These are phyloP conservation scores for Volucella bombylans DNA, from an alignment of 2,888 invertebrate species.

Conservation along the genomic window DNA sequence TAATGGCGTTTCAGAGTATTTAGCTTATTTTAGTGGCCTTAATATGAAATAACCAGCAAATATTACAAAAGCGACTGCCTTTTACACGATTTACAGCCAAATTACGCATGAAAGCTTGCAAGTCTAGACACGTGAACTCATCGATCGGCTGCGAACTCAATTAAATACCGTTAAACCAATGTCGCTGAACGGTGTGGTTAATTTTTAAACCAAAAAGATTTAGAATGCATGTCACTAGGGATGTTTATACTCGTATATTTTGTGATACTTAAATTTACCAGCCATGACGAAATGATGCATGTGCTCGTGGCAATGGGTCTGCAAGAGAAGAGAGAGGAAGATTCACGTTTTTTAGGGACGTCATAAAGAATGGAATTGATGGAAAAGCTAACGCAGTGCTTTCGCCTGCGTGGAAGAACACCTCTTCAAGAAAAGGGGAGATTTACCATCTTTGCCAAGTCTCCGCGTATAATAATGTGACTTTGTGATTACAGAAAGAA, in stretches of 20 bases:
- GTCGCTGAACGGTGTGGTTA: constrained; percentile 15
- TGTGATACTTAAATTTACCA: constrained; percentile 22
- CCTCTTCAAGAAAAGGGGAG: too few relatives aligned
- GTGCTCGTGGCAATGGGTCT: too few relatives aligned
- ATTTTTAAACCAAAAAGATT: constrained; percentile 15
- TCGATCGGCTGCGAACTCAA: constrained; percentile 1
- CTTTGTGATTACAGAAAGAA: too few relatives aligned
- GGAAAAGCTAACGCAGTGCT: too few relatives aligned
- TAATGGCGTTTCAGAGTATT: too few relatives aligned
- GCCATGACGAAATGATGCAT: constrained; percentile 11
- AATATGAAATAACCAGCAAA: neutral
- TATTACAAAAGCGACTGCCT: neutral
- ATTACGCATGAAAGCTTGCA: neutral
- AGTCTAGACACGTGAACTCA: constrained; percentile 21
- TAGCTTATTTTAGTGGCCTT: too few relatives aligned
- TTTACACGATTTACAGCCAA: neutral
- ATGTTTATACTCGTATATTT: neutral
- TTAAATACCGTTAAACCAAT: constrained; percentile 6
- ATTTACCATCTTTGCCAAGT: too few relatives aligned
- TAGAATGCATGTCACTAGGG: constrained; percentile 1
- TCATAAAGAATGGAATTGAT: too few relatives aligned
- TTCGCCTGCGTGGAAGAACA: too few relatives aligned
- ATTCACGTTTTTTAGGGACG: too few relatives aligned
- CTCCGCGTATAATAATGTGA: too few relatives aligned
- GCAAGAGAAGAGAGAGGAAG: too few relatives aligned